Evolutionary conservation across 2,888 invertebrate genomes (phyloP).

Genomic region (Dione vanillae): DNA sequence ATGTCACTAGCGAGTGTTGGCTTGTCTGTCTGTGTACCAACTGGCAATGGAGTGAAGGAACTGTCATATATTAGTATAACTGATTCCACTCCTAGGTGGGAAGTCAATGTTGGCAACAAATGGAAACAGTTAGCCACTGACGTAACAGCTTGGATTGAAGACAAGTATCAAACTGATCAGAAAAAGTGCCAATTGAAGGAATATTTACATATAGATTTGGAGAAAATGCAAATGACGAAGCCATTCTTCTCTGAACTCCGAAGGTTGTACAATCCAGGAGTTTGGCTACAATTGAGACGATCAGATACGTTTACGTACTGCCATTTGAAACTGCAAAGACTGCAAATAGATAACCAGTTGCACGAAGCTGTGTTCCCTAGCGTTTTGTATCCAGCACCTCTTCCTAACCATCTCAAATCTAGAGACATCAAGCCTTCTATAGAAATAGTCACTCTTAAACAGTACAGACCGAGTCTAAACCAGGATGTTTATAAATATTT

Average conservation of each 20-base stretch:
- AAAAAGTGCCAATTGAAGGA: conserved; percentile 90
- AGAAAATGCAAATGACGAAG: conserved; percentile 94
- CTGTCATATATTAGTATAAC: conserved; percentile 87
- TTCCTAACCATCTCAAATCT: conserved; percentile 71
- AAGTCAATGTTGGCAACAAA: conserved; percentile 90
- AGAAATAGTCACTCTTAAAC: conserved; percentile 83
- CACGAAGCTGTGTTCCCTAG: conserved; percentile 88
- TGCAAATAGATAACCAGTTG: conserved; percentile 91
- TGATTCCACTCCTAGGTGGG: conserved; percentile 91
- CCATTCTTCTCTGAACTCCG: conserved; percentile 92
- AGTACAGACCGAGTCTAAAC: conserved; percentile 74
- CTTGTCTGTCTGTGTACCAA: conserved; percentile 83
- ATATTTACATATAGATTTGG: conserved; percentile 91
- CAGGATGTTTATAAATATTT: conserved; percentile 86
- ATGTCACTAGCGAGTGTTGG: conserved; percentile 89
- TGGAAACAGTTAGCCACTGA: conserved; percentile 92
- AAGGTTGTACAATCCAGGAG: conserved; percentile 88
- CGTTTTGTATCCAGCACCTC: conserved; percentile 86
- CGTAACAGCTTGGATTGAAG: conserved; percentile 92
- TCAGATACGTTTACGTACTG: conserved; percentile 87
- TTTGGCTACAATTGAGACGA: conserved; percentile 89
- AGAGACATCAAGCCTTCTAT: conserved; percentile 83
- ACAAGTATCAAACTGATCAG: conserved; percentile 88
- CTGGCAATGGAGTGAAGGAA: conserved; percentile 81
- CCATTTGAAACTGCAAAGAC: conserved; percentile 87